phyloP scores from a whole-genome alignment of 2,888 invertebrate genomes.

The Andrena dorsata region DNA sequence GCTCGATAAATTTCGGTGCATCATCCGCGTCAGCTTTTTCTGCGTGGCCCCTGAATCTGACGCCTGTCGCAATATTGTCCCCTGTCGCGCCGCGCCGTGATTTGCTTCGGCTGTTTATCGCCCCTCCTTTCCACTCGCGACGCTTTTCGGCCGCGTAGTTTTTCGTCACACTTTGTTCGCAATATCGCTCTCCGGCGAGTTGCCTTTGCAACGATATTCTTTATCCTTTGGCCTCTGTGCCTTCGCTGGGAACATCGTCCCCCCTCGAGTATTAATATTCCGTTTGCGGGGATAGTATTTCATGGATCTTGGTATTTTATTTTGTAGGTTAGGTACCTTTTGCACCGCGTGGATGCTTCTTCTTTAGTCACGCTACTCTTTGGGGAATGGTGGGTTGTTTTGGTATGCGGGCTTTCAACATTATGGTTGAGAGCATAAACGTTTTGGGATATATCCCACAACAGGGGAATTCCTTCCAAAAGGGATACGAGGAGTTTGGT shows the following conservation, averaged over 20 bases:
- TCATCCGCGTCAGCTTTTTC: constrained; percentile 23
- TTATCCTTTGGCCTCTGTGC: background rate
- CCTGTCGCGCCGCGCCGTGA: background rate
- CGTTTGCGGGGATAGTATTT: background rate
- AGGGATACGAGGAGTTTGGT: too few species aligned
- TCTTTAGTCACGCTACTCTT: too few species aligned
- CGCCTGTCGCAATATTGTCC: constrained; percentile 40
- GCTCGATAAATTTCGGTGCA: constrained; percentile 44
- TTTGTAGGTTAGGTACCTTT: too few species aligned
- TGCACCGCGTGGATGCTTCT: too few species aligned
- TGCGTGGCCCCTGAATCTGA: constrained; percentile 22
- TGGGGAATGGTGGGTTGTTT: too few species aligned
- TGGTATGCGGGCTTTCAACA: too few species aligned
- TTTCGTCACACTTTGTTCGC: background rate
- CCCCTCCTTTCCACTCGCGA: background rate
- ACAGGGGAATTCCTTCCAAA: too few species aligned
- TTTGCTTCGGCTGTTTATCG: constrained; percentile 17
- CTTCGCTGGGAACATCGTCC: background rate
- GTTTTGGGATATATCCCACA: too few species aligned
- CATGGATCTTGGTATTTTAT: too few species aligned
- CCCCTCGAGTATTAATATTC: background rate
- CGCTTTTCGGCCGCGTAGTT: background rate
- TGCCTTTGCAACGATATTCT: background rate
- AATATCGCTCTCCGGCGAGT: background rate
- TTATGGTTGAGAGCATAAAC: too few species aligned